Base-by-base conservation (phyloP, 2,797 vertebrate species). In the Somateria mollissima region DNA sequence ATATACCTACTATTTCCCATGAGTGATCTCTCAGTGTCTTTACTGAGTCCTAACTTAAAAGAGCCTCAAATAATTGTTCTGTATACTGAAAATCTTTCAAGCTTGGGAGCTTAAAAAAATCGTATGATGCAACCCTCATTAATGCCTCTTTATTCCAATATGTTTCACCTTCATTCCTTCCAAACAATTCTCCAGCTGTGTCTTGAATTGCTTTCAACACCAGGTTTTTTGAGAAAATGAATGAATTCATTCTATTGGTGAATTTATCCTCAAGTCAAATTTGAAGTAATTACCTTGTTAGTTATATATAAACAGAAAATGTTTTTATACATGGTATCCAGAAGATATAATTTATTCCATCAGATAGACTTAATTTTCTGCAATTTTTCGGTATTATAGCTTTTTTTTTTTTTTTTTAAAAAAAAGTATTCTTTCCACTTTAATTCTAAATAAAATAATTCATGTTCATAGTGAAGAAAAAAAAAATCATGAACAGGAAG, bases 41-140 rank as follows among this genome's bases (percentile, higher is more conserved):
- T 27, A 62, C 51, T n/a, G 54, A 87, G 58, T 34, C 66, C 56
- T 92, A 79, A 7, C 54, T 76, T 89, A 62, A 60, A 0, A 67
- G 34, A 84, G 13, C 73, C 83, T 80, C 76, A 87, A 43, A 91
- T 75, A 77, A 92, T 91, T 67, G 73, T 88, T 37, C 76, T 77
- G 73, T 21, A 4, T 64, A 21, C 61, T 15, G 3, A 49, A 43
- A 84, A 32, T 6, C 79, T 92, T 94, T 95, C 90, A 95, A 88
- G 80, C 89, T 82, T 22, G 3, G 2, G 54, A 91, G 51, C 58
- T 70, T 34, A 49, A 84, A 60, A 70, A 87, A n/a, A 24, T 56
- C 47, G n/a, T 78, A 49, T 34, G 34, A 56, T 65, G 28, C 87
- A 62, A 80, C 80, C 51, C 77, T 95, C 67, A 86, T 90, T 89